Percentiles rank a stretch among this genome's conserved stretches.
Evolutionary conservation across 2,113 vertebrate species (phyloP).

Genomic region (Hyperopisus bebe): DNA sequence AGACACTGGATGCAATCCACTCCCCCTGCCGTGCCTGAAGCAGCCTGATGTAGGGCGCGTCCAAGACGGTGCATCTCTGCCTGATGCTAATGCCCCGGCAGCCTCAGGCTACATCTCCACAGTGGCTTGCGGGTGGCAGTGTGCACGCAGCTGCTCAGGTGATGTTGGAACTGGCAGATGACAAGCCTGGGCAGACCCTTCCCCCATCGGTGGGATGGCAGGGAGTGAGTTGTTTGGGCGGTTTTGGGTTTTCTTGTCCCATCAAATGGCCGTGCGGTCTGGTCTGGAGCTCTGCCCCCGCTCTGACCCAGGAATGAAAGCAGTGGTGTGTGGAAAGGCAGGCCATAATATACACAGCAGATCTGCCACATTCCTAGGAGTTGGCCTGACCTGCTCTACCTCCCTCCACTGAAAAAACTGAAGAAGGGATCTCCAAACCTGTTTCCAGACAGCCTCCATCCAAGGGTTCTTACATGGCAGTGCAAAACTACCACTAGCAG

Average conservation of each 20-base stretch:
- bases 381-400: not conserved
- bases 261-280: not conserved
- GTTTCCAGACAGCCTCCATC: not conserved
- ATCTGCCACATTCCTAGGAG: not conserved
- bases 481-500: not conserved
- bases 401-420: not conserved
- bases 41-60: not conserved
- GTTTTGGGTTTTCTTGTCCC: not conserved
- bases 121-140: not conserved
- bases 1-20: not conserved
- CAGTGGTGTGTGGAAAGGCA: not conserved
- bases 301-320: not conserved
- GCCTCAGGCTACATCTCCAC: not conserved
- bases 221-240: not conserved
- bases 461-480: not conserved
- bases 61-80: not conserved
- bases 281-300: not conserved
- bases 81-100: not conserved
- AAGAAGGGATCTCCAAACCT: not conserved
- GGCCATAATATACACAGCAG: not conserved
- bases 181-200: not conserved
- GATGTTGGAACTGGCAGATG: not conserved
- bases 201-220: not conserved
- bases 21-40: not conserved
- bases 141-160: not conserved